Base-by-base conservation (phyloP, 2,888 invertebrate species). In the Auanema sp. region DNA sequence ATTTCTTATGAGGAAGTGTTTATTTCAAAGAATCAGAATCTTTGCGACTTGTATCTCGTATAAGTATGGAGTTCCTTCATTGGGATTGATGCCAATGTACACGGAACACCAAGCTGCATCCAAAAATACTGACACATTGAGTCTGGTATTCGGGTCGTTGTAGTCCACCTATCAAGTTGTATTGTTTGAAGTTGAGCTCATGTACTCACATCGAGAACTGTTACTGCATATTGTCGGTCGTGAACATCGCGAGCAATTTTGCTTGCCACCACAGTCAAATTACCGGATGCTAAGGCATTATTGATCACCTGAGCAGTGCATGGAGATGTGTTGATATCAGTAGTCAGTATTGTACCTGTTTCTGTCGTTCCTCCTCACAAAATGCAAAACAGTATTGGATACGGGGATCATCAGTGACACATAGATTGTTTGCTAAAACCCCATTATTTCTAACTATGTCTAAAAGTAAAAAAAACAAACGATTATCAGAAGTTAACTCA, bases 31-130 rank as follows among this genome's bases (percentile, higher is more conserved):
- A 53, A 53, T 33, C 23, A 33, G 18, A 16, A 66, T 62, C 33
- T 68, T 68, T 40, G 65, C 72, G 2, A 72, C 24, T 56, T 72
- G 69, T 58, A 72, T 68, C 49, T 72, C 72, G 24, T 61, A 69
- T 8, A 72, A 24, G 55, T 67, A 72, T 18, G 65, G 67, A 42
- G 69, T 69, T 21, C 67, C 69, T 14, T 68, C n/a, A 24, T 42
- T 60, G 5, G 72, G 72, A 8, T 60, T 64, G 11, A 72, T 66
- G 1, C 72, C 72, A 24, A 72, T 43, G 43, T 72, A 72, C 5
- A 72, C 72, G 33, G 69, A 69, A 53, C 72, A 72, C 67, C 67
- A 72, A 3, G 64, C 68, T 5, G 50, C 52, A 14, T 40, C 60
- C 16, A 69, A 24, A 58, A 71, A 71, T n/a, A 47, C 53, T 6